Evolutionary conservation across 2,797 vertebrate species (phyloP), one percentile per base, ranked within the genome.

Genomic region (Coccyzus lansbergi): DNA sequence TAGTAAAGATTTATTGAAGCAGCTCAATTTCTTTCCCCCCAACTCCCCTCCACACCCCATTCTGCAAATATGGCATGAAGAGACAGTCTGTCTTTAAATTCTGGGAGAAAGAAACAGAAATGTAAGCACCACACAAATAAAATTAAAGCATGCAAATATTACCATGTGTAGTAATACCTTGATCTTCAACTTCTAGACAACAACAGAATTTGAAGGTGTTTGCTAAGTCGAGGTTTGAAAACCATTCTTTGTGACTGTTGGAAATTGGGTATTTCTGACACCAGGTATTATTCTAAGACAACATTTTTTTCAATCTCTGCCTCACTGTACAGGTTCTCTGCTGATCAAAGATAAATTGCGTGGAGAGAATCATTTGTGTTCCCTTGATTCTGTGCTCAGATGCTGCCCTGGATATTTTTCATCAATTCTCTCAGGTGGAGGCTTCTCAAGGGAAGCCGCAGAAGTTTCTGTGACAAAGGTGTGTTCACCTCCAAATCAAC

Each of bases 1-100:
- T 64, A 63, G 82, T 28, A 34, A 69, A 92, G 88, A 91, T 91
- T 89, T 91, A 89, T 70, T 86, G 76, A 76, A 59, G 69, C n/a
- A 55, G 64, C 44, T 88, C 89, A 76, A 4, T 75, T 95, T 94
- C n/a, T n/a, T 79, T 52, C 65, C 70, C 87, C 71, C 64, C 49
- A 38, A 59, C n/a, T 79, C 55, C 65, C 74, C 87, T 75, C 64
- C 49, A 38, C 59, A 42, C 59, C 33, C 25, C 56, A 83, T 65
- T 77, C 84, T 87, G 77, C 58, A 76, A 79, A 5, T 38, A 38
- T 44, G 48, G 68, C 40, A 93, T 12, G 36, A 92, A 94, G 90
- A 90, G 6, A 53, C 17, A 86, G 24, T 15, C 44, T 53, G 56
- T 74, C 58, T 55, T 88, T 56, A 76, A 81, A 74, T 80, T 40